A percentile compares a stretch with the other conserved stretches of the same genome.
phyloP scores from a whole-genome alignment of 2,888 invertebrate genomes.

The Tenthredo notha region DNA sequence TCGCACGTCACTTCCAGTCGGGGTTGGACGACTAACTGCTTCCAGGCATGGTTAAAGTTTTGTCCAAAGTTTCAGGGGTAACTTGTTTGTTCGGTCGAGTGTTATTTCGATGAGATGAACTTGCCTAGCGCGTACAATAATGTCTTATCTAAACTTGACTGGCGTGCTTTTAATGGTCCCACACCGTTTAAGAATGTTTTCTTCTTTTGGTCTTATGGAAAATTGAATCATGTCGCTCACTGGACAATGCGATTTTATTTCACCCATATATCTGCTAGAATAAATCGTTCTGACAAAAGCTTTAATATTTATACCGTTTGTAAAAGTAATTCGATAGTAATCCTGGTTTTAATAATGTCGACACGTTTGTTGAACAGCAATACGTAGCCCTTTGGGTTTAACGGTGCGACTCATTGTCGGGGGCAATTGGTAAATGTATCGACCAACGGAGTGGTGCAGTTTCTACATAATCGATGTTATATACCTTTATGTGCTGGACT shows the following conservation, averaged over 20 bases:
- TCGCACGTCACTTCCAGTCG: constrained; percentile 53
- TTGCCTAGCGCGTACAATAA: constrained; percentile 49
- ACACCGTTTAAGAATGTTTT: constrained; percentile 15
- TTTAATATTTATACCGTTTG: neutral
- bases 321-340: neutral
- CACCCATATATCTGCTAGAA: too few relatives aligned
- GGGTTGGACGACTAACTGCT: constrained; percentile 32
- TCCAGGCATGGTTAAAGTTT: constrained; percentile 48
- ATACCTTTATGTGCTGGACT: neutral
- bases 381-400: neutral
- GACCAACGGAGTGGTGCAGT: neutral
- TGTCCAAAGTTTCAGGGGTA: constrained; percentile 49
- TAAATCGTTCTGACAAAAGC: too few relatives aligned
- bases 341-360: neutral
- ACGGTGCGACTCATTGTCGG: neutral
- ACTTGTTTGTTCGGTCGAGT: constrained; percentile 54
- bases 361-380: neutral
- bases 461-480: constrained; percentile 5
- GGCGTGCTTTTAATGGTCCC: constrained; percentile 47
- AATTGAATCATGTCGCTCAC: neutral
- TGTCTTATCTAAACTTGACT: constrained; percentile 51
- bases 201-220: neutral
- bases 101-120: constrained; percentile 54
- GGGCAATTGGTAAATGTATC: constrained; percentile 26
- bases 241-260: neutral